A percentile compares a stretch with the other conserved stretches of the same genome.
These are phyloP conservation scores for Serripes groenlandicus DNA, from an alignment of 2,888 invertebrate species.

Conservation along the genomic window DNA sequence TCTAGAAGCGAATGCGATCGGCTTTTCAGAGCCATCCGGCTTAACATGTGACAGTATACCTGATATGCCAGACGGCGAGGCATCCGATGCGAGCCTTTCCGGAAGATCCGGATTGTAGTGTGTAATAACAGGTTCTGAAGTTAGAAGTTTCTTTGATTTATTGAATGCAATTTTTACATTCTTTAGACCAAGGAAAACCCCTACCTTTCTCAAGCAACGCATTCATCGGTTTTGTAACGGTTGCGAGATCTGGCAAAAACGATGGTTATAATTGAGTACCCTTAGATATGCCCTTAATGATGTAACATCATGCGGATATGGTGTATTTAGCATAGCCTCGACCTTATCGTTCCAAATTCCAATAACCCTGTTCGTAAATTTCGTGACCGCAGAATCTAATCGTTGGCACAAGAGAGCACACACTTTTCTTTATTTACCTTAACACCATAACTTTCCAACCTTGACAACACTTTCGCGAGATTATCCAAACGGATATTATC, in stretches of 20 bases:
- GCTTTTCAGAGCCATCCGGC: too few species aligned
- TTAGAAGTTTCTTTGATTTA: too few species aligned
- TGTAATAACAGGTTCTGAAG: too few species aligned
- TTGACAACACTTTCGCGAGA: conserved; percentile 13
- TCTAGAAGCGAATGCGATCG: conserved; percentile 82
- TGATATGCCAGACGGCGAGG: too few species aligned
- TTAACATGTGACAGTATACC: too few species aligned
- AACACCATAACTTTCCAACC: conserved; percentile 28
- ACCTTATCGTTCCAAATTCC: conserved; percentile 14
- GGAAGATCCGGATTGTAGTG: too few species aligned
- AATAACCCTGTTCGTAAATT: conserved; percentile 24
- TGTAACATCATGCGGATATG: conserved; percentile 16
- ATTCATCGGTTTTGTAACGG: conserved; percentile 27
- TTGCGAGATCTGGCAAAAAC: conserved; percentile 30
- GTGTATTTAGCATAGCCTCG: conserved; percentile 28
- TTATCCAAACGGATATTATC: conserved; percentile 25
- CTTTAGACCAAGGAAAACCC: background rate
- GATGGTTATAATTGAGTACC: conserved; percentile 26
- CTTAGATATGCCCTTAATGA: conserved; percentile 33
- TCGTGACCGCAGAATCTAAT: conserved; percentile 33
- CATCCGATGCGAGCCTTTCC: too few species aligned
- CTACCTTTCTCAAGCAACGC: conserved; percentile 20
- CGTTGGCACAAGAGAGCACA: conserved; percentile 7
- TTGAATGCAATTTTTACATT: too few species aligned
- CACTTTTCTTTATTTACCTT: conserved; percentile 31